Conservation (phyloP, 2,113 vertebrate genomes). For the Rhynchomys soricoides region DNA sequence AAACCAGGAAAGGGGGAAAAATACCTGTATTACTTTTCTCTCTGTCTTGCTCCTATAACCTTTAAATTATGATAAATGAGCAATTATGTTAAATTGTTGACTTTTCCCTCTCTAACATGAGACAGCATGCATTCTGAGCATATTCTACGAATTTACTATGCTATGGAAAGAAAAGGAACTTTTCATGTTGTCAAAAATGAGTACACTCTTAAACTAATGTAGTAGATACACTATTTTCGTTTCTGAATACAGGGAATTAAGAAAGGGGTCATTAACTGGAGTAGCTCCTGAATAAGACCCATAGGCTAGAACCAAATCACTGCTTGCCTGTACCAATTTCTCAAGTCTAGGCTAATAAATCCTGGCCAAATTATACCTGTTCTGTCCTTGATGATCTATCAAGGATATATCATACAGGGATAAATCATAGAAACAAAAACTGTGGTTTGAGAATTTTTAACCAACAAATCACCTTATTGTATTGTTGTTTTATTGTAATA, state of each 20-base stretch:
- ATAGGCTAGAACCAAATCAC: not conserved
- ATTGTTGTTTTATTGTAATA: not conserved
- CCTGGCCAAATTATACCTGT: not conserved
- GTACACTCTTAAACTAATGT: constrained; percentile 16
- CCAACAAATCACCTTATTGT: constrained; percentile 32
- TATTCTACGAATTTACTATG: constrained; percentile 64
- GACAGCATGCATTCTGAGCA: constrained; percentile 57
- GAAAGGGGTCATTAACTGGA: constrained; percentile 49
- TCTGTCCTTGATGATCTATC: constrained; percentile 49
- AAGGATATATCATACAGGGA: constrained; percentile 43
- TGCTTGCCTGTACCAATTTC: not conserved
- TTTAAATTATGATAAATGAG: constrained; percentile 71
- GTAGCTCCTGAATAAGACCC: not conserved
- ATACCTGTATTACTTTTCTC: constrained; percentile 53
- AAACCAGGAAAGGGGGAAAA: constrained; percentile 44
- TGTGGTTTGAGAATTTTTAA: constrained; percentile 56
- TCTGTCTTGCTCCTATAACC: constrained; percentile 52
- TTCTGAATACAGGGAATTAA: constrained; percentile 68
- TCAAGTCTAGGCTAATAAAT: not conserved
- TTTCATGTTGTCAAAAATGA: constrained; percentile 57
- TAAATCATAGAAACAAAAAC: constrained; percentile 45
- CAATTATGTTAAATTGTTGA: constrained; percentile 79
- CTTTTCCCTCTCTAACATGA: constrained; percentile 67
- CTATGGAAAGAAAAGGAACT: constrained; percentile 53
- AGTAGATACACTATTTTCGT: constrained; percentile 34